Conservation (phyloP, 35 echinoderm and acorn worm genomes). For the Antedon bifida region DNA sequence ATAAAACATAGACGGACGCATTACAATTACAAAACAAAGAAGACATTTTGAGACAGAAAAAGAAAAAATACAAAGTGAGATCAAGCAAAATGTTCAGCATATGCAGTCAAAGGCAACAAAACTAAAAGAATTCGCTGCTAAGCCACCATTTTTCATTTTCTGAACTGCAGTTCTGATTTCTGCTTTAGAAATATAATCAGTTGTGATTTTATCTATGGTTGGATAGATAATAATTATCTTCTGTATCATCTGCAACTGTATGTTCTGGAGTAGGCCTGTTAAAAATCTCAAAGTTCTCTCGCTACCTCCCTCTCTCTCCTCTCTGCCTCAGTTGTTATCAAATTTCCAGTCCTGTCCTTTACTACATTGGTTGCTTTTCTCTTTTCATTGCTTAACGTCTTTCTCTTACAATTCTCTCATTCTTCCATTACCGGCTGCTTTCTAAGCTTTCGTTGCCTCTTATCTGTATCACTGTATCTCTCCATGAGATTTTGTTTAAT, state of each 20-base stretch:
- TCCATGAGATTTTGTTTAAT: conserved; percentile 13
- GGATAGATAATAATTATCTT: background rate
- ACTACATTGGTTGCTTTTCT: background rate
- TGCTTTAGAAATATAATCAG: background rate
- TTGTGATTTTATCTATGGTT: background rate
- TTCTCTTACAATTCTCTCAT: conserved; percentile 12
- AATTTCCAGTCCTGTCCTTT: conserved; percentile 7
- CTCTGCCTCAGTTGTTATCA: background rate
- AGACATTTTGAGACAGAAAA: no score
- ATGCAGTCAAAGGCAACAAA: no score
- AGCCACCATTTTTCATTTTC: background rate
- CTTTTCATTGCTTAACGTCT: background rate
- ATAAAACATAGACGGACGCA: no score
- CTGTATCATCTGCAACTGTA: background rate
- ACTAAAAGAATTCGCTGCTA: no score
- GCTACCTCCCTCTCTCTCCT: background rate
- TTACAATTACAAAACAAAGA: no score
- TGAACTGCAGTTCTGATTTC: background rate
- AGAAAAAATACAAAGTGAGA: no score
- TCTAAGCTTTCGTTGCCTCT: background rate
- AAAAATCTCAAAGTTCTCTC: background rate
- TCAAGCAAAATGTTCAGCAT: no score
- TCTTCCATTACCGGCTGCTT: background rate
- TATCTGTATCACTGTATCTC: conserved; percentile 10
- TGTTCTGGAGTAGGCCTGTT: background rate